A percentile compares a stretch with the other conserved stretches of the same genome.
These are phyloP conservation scores for Piliocolobus tephrosceles DNA, from an alignment of 2,113 vertebrate species.

Conservation along the genomic window DNA sequence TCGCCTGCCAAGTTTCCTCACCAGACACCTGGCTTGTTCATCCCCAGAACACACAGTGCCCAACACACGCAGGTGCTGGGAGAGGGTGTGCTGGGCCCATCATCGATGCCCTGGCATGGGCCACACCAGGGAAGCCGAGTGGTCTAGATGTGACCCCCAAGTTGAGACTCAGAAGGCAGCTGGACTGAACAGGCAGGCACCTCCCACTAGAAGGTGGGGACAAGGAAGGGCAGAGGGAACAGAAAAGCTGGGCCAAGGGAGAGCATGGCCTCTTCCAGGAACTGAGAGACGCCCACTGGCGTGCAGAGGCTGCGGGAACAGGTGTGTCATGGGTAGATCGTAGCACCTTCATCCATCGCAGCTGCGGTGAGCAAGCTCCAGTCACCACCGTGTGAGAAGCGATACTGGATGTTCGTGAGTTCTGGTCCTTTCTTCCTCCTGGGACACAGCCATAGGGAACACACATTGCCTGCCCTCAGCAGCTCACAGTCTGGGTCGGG, in stretches of 20 bases:
- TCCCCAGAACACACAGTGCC: neutral
- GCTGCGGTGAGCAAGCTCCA: fast-evolving
- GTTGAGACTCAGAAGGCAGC: neutral
- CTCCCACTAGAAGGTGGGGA: neutral
- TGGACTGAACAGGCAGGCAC: neutral
- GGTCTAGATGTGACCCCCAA: neutral
- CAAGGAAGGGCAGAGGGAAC: too few species aligned
- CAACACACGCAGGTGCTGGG: neutral
- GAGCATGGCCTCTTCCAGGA: neutral
- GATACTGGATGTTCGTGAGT: fast-evolving
- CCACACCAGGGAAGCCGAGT: neutral
- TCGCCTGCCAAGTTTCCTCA: neutral
- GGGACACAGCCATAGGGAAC: fast-evolving
- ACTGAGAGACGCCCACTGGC: neutral
- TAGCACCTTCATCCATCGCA: fast-evolving
- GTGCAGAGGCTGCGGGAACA: fast-evolving
- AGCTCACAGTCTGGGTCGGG: fast-evolving
- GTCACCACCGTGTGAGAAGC: neutral
- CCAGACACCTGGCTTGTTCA: neutral
- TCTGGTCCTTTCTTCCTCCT: neutral
- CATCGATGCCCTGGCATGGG: fast-evolving
- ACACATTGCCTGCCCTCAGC: neutral
- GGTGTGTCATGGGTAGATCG: neutral
- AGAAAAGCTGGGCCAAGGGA: neutral
- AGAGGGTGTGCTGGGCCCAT: neutral